A percentile compares a stretch with the other conserved stretches of the same genome.
These are phyloP conservation scores for Platycnemis pennipes DNA, from an alignment of 2,888 invertebrate species.

Conservation along the genomic window DNA sequence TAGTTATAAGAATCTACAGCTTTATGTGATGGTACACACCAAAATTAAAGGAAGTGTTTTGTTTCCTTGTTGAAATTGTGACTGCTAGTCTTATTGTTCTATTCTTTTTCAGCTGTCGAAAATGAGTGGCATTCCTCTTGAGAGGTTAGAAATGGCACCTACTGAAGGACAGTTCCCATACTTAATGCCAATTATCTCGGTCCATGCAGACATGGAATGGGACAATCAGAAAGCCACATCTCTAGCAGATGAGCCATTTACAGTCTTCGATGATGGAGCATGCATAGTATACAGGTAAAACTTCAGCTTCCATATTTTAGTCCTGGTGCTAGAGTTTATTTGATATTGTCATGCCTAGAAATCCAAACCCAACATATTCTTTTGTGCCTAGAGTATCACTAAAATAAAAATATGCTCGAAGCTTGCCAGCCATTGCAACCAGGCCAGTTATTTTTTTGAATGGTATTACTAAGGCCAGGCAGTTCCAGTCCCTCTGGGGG, in stretches of 20 bases:
- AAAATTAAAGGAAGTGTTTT: neutral
- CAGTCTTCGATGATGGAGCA: slow-evolving; percentile 83
- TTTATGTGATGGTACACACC: too few relatives aligned
- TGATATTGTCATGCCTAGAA: too few relatives aligned
- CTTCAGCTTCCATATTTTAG: too few relatives aligned
- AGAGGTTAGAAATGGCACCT: slow-evolving; percentile 84
- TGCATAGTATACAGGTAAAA: slow-evolving; percentile 85
- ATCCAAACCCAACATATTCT: too few relatives aligned
- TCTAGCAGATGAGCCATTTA: slow-evolving; percentile 82
- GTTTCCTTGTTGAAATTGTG: neutral
- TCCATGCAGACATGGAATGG: slow-evolving; percentile 84
- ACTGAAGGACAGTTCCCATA: slow-evolving; percentile 83
- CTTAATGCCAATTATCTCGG: slow-evolving; percentile 83
- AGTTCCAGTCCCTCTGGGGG: too few relatives aligned
- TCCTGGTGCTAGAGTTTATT: too few relatives aligned
- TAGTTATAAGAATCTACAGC: too few relatives aligned
- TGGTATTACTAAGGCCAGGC: too few relatives aligned
- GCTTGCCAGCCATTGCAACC: too few relatives aligned
- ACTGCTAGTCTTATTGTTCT: neutral
- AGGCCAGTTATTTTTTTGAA: too few relatives aligned
- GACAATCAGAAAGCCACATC: slow-evolving; percentile 79
- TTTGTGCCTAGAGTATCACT: too few relatives aligned
- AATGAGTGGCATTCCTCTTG: slow-evolving; percentile 83
- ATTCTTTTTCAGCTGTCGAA: slow-evolving; percentile 78
- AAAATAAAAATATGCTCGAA: too few relatives aligned